A percentile compares a stretch with the other conserved stretches of the same genome.
phyloP scores from a whole-genome alignment of 2,888 invertebrate species.

The Disparrhopalites patrizii region DNA sequence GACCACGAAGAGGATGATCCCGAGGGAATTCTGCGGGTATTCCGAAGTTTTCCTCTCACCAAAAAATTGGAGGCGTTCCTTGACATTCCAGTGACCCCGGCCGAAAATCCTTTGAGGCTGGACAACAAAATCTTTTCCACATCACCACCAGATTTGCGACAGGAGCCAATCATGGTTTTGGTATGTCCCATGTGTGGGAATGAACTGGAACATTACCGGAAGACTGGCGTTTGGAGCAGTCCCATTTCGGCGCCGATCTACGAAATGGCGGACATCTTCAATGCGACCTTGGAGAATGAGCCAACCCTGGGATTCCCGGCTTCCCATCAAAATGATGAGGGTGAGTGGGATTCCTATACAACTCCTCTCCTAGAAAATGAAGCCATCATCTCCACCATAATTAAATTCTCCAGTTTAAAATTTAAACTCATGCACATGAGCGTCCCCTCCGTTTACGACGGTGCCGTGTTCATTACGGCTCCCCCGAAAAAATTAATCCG shows the following conservation, averaged over 20 bases:
- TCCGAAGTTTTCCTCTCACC: too few relatives aligned
- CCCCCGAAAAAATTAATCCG: not conserved
- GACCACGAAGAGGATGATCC: not conserved
- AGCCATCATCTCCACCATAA: not conserved
- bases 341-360: not conserved
- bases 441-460: not conserved
- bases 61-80: too few relatives aligned
- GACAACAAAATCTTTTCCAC: not conserved
- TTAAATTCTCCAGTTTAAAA: not conserved
- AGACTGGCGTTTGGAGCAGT: not conserved
- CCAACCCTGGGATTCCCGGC: not conserved
- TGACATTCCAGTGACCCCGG: too few relatives aligned
- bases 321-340: not conserved
- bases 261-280: not conserved
- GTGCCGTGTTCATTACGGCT: constrained; percentile 4
- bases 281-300: not conserved
- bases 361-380: not conserved
- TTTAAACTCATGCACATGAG: not conserved
- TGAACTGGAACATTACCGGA: not conserved
- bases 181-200: not conserved
- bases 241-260: not conserved
- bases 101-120: not conserved
- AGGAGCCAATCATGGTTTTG: not conserved
- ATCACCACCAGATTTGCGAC: not conserved
- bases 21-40: too few relatives aligned